Base-by-base conservation (phyloP, 2,113 vertebrate species). In the Dolichotis patagonum region DNA sequence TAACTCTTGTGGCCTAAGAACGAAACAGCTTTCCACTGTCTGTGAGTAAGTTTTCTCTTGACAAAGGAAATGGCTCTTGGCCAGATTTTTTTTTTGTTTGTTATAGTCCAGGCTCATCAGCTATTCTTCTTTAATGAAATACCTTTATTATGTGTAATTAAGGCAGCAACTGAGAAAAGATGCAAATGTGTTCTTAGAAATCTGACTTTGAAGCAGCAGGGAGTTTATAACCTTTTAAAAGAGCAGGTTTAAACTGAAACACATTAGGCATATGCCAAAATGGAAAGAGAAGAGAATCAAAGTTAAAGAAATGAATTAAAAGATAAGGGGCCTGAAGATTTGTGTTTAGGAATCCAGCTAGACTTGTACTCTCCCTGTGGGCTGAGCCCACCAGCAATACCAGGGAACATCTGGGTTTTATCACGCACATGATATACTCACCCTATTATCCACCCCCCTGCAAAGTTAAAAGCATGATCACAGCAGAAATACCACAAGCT, bases 81-180 rank as follows among this genome's bases (percentile, higher is more conserved):
- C 96, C 97, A 97, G 96, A 91, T 58, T 91, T 96, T 54, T 16
- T 54, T 16, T 54, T 95, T 96, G 63, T 67, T 43, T 82, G 90
- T 94, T 80, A 95, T 20, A 88, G 95, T 75, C 69, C 90, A 80
- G 90, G 46, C 91, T 93, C 96, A 95, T 96, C 95, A 97, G 88
- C 97, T 92, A 60, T 85, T 96, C 95, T 93, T 93, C 95, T 83
- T 60, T 71, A 63, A 85, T 94, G 32, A 96, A 96, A 97, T 97
- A 94, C 94, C 98, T 97, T 97, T 97, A 97, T 97, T 96, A 95
- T 96, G 96, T 97, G 96, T 97, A 97, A 97, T 97, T 96, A 97
- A 97, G 84, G 80, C 94, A 95, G 90, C 90, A 83, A 85, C 87
- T 22, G 87, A 95, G 96, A 96, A 96, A 88, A 96, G 91, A 98